A percentile compares a stretch with the other conserved stretches of the same genome.
Evolutionary conservation across 1,140 invertebrate species (phyloP).

Genomic region (Tribolium castaneum): DNA sequence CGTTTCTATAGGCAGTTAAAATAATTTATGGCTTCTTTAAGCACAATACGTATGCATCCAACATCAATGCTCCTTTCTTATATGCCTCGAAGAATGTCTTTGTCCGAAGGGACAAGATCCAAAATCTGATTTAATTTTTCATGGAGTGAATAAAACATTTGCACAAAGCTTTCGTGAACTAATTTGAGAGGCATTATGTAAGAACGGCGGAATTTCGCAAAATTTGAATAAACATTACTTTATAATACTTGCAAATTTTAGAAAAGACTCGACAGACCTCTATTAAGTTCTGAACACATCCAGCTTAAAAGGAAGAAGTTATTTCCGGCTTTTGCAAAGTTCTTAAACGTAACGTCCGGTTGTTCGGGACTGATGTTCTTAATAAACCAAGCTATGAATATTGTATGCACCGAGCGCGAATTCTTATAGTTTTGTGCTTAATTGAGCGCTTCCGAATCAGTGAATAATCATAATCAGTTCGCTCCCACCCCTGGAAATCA

Average conservation of each 20-base stretch:
- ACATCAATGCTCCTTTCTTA: not conserved
- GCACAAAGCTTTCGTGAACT: conserved; percentile 33
- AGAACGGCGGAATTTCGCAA: conserved; percentile 28
- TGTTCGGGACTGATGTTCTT: conserved; percentile 46
- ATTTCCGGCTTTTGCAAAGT: conserved; percentile 49
- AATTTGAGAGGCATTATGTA: conserved; percentile 33
- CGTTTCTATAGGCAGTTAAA: not conserved
- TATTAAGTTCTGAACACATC: conserved; percentile 44
- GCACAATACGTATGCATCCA: conserved; percentile 9
- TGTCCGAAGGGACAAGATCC: conserved; percentile 1
- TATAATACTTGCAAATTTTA: conserved; percentile 42
- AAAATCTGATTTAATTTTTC: conserved; percentile 30
- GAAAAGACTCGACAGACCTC: conserved; percentile 35
- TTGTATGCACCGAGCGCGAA: not conserved
- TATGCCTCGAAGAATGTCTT: conserved; percentile 6
- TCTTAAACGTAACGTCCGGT: conserved; percentile 49
- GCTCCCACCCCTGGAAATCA: conserved; percentile 21
- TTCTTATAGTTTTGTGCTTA: conserved; percentile 18
- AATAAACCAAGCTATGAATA: conserved; percentile 41
- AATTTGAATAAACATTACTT: conserved; percentile 41
- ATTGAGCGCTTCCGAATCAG: conserved; percentile 26
- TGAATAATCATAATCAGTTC: conserved; percentile 38
- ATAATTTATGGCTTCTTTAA: conserved; percentile 18
- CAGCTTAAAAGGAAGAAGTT: conserved; percentile 48
- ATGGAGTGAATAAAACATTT: conserved; percentile 28